Base-by-base conservation (phyloP, 2,888 invertebrate species). In the Sepioteuthis lessoniana region DNA sequence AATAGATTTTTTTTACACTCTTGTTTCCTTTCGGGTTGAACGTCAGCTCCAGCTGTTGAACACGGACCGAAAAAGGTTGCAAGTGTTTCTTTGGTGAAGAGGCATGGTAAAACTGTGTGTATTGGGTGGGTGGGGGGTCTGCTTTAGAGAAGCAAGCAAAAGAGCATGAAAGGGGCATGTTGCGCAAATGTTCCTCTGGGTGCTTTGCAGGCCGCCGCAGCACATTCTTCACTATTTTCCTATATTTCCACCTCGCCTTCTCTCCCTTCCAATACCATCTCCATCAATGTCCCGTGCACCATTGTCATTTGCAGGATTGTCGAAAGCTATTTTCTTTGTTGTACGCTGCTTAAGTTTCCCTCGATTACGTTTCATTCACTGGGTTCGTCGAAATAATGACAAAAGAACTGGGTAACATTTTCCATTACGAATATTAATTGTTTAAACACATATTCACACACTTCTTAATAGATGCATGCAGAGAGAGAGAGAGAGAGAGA, bases 231-330 rank as follows among this genome's bases (percentile, higher is more conserved):
- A 35, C 16, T 16, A 35, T 35, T 13, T n/a, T 10, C 16, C 4
- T 1, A 1, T 5, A 21, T 4, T 35, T 76, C 10, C n/a, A 7
- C n/a, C 8, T 1, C 13, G n/a, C 16, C n/a, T 1, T 1, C 35
- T 19, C 31, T 31, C 76, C n/a, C n/a, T n/a, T n/a, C n/a, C n/a
- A n/a, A n/a, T n/a, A n/a, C n/a, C n/a, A n/a, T n/a, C n/a, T n/a
- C n/a, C 76, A 31, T 76, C n/a, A 35, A 3, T 76, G 13, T n/a
- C 13, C 35, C 13, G 42, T 42, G 76, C 76, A n/a, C 21, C 16
- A n/a, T 13, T 76, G 76, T 76, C 76, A 76, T n/a, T 35, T 13
- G n/a, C 35, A 76, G 76, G 0, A n/a, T 13, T 76, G 10, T 76
- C 76, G 76, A 76, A 13, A 10, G n/a, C 76, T n/a, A 76, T 76